Conservation (phyloP, 2,888 invertebrate species). For the Malacosoma neustria region DNA sequence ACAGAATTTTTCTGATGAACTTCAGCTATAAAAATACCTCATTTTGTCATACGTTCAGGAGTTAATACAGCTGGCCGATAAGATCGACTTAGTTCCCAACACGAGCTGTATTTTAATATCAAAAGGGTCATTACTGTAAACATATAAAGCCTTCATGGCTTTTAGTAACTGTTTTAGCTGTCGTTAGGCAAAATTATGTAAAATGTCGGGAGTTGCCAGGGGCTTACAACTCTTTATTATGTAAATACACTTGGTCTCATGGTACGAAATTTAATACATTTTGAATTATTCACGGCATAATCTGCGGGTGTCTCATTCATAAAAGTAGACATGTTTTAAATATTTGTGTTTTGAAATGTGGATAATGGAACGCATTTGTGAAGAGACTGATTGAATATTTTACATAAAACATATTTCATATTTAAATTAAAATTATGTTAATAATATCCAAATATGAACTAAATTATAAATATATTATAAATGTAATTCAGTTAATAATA, state of each 20-base stretch:
- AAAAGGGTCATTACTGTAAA: too few relatives aligned
- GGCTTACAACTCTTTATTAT: conserved; percentile 34
- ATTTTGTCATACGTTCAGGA: too few relatives aligned
- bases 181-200: background rate
- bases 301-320: conserved; percentile 24
- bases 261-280: conserved; percentile 32
- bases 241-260: conserved; percentile 30
- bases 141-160: too few relatives aligned
- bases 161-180: background rate
- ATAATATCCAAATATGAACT: too few relatives aligned
- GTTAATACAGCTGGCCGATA: too few relatives aligned
- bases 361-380: background rate
- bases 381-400: background rate
- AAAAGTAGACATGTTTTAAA: conserved; percentile 19
- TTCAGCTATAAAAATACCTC: too few relatives aligned
- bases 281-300: conserved; percentile 39
- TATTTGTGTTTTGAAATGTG: conserved; percentile 8
- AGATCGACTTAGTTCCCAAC: too few relatives aligned
- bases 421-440: conserved; percentile 2
- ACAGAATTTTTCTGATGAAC: too few relatives aligned
- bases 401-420: too few relatives aligned
- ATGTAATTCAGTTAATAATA: too few relatives aligned
- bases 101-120: too few relatives aligned
- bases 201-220: background rate
- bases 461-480: too few relatives aligned